Base-by-base conservation (phyloP, 2,888 invertebrate genomes). In the Allygus modestus region DNA sequence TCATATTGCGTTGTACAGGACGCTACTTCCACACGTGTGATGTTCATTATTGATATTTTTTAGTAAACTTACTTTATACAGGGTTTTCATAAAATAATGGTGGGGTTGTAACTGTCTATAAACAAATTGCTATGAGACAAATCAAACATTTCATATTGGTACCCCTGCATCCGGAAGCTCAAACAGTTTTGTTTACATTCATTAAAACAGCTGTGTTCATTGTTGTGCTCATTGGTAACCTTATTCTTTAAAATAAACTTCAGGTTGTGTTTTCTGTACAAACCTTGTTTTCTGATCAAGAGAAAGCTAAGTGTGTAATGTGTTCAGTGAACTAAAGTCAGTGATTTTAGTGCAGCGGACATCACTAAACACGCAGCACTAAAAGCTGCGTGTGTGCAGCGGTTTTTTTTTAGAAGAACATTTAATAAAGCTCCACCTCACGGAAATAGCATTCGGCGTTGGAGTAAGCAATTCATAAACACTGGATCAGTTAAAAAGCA, bases 401-500 rank as follows among this genome's bases (percentile, higher is more conserved):
- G n/a, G n/a, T n/a, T n/a, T n/a, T n/a, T n/a, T n/a, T 31, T 83
- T 75, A 46, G 54, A 83, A 61, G 83, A 33, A 58, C 51, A 69
- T 54, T 54, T 33, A 65, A 43, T 20, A 54, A 65, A 83, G 83
- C 41, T 75, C 83, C 83, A 75, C 73, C 75, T 26, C 83, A 83
- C 15, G n/a, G 75, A 75, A 83, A 83, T 75, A 75, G 54, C 83
- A 83, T 73, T 65, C 33, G 28, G 28, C 37, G 75, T 71, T 75
- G 75, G 37, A 65, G 37, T 75, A 83, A 83, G 41, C 73, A 54
- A 54, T 83, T 83, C 46, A 65, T 65, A 83, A 43, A 83, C 26
- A 84, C 77, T 58, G 84, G 84, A 28, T 84, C 79, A 79, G 77
- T 77, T 77, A 73, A 83, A 71, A 83, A 83, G 46, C 77, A 77